Conservation (phyloP, 2,113 vertebrate species). For the Apaloderma vittatum region DNA sequence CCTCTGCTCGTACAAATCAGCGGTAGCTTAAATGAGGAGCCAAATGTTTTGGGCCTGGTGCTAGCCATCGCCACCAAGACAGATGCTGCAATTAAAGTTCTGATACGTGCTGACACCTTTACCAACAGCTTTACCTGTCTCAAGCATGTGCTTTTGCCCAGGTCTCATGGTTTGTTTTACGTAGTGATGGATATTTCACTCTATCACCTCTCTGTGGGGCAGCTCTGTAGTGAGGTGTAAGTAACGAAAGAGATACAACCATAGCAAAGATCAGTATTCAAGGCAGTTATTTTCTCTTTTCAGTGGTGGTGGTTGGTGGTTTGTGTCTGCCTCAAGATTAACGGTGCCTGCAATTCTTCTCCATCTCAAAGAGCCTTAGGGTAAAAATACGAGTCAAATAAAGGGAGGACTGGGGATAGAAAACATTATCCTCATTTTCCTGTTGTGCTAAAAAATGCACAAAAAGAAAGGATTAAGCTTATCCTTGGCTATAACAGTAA, state of each 20-base stretch:
- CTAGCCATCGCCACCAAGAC: fast-evolving
- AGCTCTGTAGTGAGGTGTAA: background rate
- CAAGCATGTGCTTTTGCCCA: background rate
- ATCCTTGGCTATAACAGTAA: background rate
- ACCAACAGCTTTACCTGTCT: background rate
- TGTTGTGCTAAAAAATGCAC: background rate
- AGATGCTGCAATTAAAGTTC: background rate
- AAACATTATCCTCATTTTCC: slow-evolving; percentile 6
- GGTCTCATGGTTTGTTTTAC: background rate
- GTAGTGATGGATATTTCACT: background rate
- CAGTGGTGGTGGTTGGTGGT: background rate
- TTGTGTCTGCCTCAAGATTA: slow-evolving; percentile 16
- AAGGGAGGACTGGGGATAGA: background rate
- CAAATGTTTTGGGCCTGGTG: background rate
- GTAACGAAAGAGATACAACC: background rate
- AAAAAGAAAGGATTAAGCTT: slow-evolving; percentile 31
- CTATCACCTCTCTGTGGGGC: background rate
- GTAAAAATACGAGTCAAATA: background rate
- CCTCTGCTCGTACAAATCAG: background rate
- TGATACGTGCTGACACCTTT: background rate
- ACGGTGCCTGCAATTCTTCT: background rate
- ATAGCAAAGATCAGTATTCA: background rate
- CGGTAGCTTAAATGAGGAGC: background rate
- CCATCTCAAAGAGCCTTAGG: background rate
- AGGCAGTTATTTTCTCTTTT: background rate